Evolutionary conservation across 2,797 vertebrate species (phyloP), one percentile per base, ranked within the genome.

Genomic region (Ciconia nigra): DNA sequence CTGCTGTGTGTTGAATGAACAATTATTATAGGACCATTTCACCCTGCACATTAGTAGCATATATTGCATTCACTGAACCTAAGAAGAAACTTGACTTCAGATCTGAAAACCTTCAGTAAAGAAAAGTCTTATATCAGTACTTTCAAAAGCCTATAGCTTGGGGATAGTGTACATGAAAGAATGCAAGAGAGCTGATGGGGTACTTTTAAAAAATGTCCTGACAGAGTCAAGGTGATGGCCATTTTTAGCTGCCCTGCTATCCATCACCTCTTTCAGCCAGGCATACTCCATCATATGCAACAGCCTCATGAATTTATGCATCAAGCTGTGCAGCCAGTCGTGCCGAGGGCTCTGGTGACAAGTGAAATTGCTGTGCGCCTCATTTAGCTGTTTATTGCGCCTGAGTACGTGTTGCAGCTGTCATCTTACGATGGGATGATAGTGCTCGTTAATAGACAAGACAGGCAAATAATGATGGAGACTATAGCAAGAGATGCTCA

Each of bases 251-350:
- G 98, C 98, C 98, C 98, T 98, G 98, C 98, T 98, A 98, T 98
- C 98, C 98, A 98, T 98, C 98, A 98, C 98, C 98, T 98, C 98
- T 98, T 98, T 98, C 98, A 98, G 98, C 98, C 98, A 98, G 98
- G 98, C 98, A 98, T 98, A 98, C 98, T 98, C 98, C 98, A 98
- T 98, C 98, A 98, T 98, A 98, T 98, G 98, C 98, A 98, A 98
- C 98, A 98, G 98, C 97, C 98, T 98, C 98, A 98, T 98, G 98
- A 98, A 98, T 98, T 98, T 98, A 98, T 98, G 98, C 98, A 98
- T 98, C 98, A 98, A 98, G 98, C 98, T 98, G 98, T 98, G 98
- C 98, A 98, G 98, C 98, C 98, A 98, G 98, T 98, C 98, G 97
- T 98, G 98, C 98, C 98, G 98, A 98, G 98, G 98, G 98, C 98